Evolutionary conservation across 1,140 invertebrate genomes (phyloP).

Genomic region (Pseudachorutes palmiensis): DNA sequence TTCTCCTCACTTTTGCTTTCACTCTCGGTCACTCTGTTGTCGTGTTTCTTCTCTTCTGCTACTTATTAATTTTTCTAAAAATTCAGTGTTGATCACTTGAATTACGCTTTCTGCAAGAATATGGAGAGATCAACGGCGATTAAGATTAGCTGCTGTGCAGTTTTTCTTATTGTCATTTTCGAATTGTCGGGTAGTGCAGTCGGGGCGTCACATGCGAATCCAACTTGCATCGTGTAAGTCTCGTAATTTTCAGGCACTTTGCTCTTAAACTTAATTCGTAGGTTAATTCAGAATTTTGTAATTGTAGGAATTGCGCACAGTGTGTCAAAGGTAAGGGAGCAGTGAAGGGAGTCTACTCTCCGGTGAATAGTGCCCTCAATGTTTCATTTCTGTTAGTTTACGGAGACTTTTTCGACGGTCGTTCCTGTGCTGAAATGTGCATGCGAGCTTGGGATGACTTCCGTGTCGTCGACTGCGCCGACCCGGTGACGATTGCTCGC

Average conservation of each 20-base stretch:
- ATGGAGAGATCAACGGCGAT: no score
- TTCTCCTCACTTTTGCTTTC: no score
- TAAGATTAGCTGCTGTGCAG: no score
- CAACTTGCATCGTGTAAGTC: slow-evolving; percentile 34
- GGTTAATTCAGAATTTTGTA: slow-evolving; percentile 42
- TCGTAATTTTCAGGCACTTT: not conserved
- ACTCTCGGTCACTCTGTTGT: no score
- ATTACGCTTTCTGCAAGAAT: no score
- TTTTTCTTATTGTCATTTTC: not conserved
- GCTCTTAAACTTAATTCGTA: not conserved
- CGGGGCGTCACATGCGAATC: slow-evolving; percentile 22
- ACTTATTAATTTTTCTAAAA: no score
- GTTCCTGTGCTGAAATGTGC: slow-evolving; percentile 70
- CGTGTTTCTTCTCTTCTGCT: no score
- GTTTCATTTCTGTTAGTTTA: slow-evolving; percentile 61
- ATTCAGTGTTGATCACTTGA: no score
- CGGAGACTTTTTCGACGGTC: slow-evolving; percentile 71
- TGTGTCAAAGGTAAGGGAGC: slow-evolving; percentile 55
- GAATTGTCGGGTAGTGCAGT: slow-evolving; percentile 14
- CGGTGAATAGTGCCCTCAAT: no score
- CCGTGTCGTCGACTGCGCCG: slow-evolving; percentile 67
- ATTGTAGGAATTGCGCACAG: slow-evolving; percentile 75
- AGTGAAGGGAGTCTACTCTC: no score
- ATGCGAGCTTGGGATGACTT: slow-evolving; percentile 69
- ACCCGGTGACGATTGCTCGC: slow-evolving; percentile 65